Evolutionary conservation across 2,888 invertebrate genomes (phyloP).

Genomic region (Nymphalis urticae): DNA sequence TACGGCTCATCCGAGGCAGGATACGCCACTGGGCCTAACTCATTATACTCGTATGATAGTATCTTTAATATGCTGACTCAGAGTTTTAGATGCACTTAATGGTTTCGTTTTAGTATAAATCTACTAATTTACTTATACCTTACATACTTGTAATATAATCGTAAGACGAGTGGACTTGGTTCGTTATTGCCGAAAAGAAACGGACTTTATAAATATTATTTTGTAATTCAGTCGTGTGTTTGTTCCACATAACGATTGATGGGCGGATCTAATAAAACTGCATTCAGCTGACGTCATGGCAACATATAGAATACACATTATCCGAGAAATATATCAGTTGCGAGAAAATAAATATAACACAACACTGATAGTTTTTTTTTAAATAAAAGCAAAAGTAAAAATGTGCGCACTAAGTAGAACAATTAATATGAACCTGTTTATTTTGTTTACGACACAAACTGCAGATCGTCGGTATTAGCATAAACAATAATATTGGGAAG

Average conservation of each 20-base stretch:
- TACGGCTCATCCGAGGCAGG: slow-evolving; percentile 34
- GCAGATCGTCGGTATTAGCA: slow-evolving; percentile 9
- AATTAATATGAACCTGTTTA: slow-evolving; percentile 4
- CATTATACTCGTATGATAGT: background rate
- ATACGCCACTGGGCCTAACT: background rate
- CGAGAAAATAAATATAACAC: no score
- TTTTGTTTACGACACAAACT: background rate
- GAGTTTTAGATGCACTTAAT: background rate
- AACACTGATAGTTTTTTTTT: background rate
- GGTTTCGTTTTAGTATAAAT: background rate
- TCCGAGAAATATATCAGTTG: no score
- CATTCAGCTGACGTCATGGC: no score
- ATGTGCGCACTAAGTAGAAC: background rate
- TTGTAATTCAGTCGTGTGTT: no score
- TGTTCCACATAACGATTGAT: no score
- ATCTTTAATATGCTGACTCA: slow-evolving; percentile 2
- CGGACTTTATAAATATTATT: no score
- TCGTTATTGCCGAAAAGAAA: no score
- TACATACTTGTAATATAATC: no score
- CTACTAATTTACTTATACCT: no score
- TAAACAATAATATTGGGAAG: slow-evolving; percentile 13
- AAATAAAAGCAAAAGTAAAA: background rate
- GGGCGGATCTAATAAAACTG: no score
- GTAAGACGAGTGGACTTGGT: no score
- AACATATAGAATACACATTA: no score